Base-by-base conservation (phyloP, 2,113 vertebrate genomes). In the Amia ocellicauda region DNA sequence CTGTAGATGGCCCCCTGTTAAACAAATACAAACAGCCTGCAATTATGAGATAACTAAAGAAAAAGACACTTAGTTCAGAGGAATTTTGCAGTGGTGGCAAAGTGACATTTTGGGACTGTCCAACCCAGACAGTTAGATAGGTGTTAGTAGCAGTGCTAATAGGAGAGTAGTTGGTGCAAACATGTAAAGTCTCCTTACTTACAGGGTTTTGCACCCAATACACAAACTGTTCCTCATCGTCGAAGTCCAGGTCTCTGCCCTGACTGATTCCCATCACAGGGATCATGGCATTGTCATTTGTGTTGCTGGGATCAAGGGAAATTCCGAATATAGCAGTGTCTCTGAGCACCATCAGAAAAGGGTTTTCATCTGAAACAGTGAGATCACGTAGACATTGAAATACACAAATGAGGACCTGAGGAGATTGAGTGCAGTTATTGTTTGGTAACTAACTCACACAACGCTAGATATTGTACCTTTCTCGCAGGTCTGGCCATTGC, bases 401-500 rank as follows among this genome's bases (percentile, higher is more conserved):
- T n/a, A n/a, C n/a, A n/a, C n/a, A n/a, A n/a, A n/a, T n/a, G n/a
- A n/a, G n/a, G n/a, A n/a, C n/a, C n/a, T n/a, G n/a, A n/a, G n/a
- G n/a, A n/a, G n/a, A n/a, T n/a, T n/a, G n/a, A n/a, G n/a, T n/a
- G n/a, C n/a, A n/a, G n/a, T n/a, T n/a, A n/a, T n/a, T n/a, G n/a
- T n/a, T n/a, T n/a, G n/a, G n/a, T n/a, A n/a, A n/a, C n/a, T 7
- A 36, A 36, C 31, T 36, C 5, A 36, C 11, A 36, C 31, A 57
- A 17, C 16, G 4, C 27, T 47, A 2, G 24, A 47, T 22, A 41
- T 26, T 31, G 1, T 80, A 96, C 95, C 94, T 93, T 82, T 89
- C 60, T 87, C 64, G 62, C 95, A 98, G 62, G 88, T 94, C 58
- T 84, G 78, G 41, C 83, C 76, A 79, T 98, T 93, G 11, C 67